These are phyloP conservation scores for Polietes domitor DNA, from an alignment of 2,888 invertebrate genomes.

Conservation along the genomic window DNA sequence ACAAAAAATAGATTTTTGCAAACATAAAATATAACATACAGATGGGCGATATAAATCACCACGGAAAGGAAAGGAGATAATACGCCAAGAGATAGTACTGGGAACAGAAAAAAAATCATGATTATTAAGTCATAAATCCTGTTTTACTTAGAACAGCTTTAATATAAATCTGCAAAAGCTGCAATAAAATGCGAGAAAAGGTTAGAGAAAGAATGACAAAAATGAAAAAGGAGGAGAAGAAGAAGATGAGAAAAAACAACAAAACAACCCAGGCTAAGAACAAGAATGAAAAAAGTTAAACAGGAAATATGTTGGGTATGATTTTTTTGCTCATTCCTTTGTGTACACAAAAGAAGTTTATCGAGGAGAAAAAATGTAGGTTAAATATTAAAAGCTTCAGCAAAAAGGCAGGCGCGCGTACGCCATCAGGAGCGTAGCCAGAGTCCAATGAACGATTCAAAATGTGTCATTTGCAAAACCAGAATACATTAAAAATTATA, in stretches of 20 bases:
- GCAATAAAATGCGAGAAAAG: conserved; percentile 35
- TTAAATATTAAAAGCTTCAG: conserved; percentile 50
- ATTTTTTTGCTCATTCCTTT: neutral
- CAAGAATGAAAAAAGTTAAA: conserved; percentile 26
- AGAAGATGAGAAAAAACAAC: conserved; percentile 31
- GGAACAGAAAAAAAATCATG: conserved; percentile 16
- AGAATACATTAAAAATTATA: conserved; percentile 14
- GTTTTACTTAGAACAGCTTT: conserved; percentile 56
- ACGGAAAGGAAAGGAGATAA: conserved; percentile 37
- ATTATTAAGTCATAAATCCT: conserved; percentile 64
- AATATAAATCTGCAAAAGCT: conserved; percentile 58
- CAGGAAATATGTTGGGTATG: conserved; percentile 50
- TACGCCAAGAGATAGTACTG: too few relatives aligned
- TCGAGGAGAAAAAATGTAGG: conserved; percentile 53
- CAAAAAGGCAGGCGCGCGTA: neutral
- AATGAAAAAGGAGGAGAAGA: too few relatives aligned
- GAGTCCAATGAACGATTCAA: too few relatives aligned
- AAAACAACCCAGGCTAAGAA: conserved; percentile 36
- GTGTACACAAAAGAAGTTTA: conserved; percentile 23
- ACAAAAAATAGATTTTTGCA: conserved; percentile 31
- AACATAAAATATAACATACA: conserved; percentile 12
- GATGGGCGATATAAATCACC: conserved; percentile 29
- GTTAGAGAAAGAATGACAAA: conserved; percentile 17
- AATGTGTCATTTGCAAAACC: too few relatives aligned
- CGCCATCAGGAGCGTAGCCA: neutral